phyloP scores from a whole-genome alignment of 2,888 invertebrate genomes.

The Xestobium rufovillosum region DNA sequence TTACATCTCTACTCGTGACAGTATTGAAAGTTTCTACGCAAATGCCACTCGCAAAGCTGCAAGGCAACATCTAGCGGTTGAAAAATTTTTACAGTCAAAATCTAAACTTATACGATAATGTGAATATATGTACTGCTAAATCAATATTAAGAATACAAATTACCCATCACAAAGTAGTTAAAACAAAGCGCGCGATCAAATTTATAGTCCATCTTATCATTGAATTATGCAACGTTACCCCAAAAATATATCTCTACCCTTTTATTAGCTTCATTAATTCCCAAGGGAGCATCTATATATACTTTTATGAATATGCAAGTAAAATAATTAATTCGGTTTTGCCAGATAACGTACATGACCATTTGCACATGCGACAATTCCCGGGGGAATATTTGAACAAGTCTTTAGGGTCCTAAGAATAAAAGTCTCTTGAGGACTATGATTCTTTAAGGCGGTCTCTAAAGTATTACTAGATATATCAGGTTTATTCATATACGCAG shows the following conservation, averaged over 20 bases:
- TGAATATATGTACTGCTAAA: too few relatives aligned
- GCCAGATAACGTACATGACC: constrained; percentile 26
- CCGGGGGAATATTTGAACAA: constrained; percentile 40
- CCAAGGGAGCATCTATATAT: constrained; percentile 34
- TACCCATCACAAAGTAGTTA: constrained; percentile 15
- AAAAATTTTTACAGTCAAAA: too few relatives aligned
- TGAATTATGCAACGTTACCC: constrained; percentile 26
- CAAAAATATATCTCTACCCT: constrained; percentile 21
- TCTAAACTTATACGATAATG: too few relatives aligned
- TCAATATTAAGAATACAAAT: constrained; percentile 2
- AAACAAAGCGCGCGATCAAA: constrained; percentile 20
- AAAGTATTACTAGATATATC: too few relatives aligned
- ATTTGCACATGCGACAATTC: constrained; percentile 37
- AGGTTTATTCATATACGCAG: too few relatives aligned
- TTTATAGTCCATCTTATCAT: constrained; percentile 28
- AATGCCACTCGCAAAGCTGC: too few relatives aligned
- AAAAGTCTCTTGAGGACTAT: constrained; percentile 35
- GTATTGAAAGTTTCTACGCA: too few relatives aligned
- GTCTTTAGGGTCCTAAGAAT: constrained; percentile 37
- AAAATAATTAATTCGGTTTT: constrained; percentile 34
- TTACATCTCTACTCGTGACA: too few relatives aligned
- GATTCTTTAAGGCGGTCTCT: constrained; percentile 32
- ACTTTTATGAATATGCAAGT: constrained; percentile 39
- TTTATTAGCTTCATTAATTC: constrained; percentile 23
- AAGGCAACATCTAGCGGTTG: too few relatives aligned